phyloP scores from a whole-genome alignment of 2,113 vertebrate genomes.

The Trochalopteron elliotii region DNA sequence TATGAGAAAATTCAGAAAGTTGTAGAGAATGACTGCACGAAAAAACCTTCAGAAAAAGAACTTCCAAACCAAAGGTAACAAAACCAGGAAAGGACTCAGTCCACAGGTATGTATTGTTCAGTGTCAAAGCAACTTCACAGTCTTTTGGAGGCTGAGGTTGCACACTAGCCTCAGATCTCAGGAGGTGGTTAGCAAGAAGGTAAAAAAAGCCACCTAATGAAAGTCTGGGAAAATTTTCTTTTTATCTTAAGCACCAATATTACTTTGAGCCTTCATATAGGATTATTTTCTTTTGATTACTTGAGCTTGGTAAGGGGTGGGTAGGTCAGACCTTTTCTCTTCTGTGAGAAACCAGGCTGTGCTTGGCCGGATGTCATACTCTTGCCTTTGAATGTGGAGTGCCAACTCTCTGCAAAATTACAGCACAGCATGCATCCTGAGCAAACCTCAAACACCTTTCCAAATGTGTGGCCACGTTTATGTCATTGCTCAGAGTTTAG shows the following conservation, averaged over 20 bases:
- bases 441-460: neutral
- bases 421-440: neutral
- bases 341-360: neutral
- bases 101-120: neutral
- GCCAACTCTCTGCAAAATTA: neutral
- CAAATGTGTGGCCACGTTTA: neutral
- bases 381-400: neutral
- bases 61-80: neutral
- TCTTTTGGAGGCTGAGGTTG: neutral
- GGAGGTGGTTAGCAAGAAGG: neutral
- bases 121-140: neutral
- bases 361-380: neutral
- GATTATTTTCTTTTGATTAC: neutral
- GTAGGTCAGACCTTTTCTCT: neutral
- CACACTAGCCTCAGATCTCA: neutral
- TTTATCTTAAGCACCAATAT: neutral
- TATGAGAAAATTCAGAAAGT: neutral
- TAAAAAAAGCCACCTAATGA: neutral
- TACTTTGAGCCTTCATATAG: neutral
- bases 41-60: neutral
- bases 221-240: neutral
- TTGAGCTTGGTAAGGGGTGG: neutral
- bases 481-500: neutral
- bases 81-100: neutral
- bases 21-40: neutral